phyloP scores from a whole-genome alignment of 1,140 invertebrate species.

The Dendrolimus kikuchii region DNA sequence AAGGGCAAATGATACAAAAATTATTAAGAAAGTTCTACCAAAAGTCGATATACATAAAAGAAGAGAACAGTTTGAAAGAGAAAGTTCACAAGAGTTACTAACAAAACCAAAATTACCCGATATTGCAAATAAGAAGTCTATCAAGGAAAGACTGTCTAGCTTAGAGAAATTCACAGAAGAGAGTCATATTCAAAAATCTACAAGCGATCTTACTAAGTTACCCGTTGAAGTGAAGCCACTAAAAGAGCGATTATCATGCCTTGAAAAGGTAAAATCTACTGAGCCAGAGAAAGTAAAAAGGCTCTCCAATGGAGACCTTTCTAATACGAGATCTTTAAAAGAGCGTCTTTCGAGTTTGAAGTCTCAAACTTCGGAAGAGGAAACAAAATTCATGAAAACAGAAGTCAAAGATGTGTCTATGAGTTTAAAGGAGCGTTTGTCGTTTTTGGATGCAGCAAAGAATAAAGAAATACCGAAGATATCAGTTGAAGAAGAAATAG shows the following conservation, averaged over 20 bases:
- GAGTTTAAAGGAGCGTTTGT: slow-evolving; percentile 74
- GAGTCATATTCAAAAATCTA: slow-evolving; percentile 53
- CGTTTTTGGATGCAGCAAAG: slow-evolving; percentile 67
- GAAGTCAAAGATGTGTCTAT: slow-evolving; percentile 67
- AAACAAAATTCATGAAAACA: slow-evolving; percentile 47
- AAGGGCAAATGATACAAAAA: slow-evolving; percentile 49
- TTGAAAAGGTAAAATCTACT: slow-evolving; percentile 75
- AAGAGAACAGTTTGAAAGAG: slow-evolving; percentile 86
- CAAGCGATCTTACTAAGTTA: slow-evolving; percentile 67
- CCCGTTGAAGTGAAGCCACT: slow-evolving; percentile 76
- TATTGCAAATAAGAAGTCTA: slow-evolving; percentile 76
- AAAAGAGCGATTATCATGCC: slow-evolving; percentile 75
- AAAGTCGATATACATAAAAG: slow-evolving; percentile 88
- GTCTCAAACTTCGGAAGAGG: slow-evolving; percentile 70
- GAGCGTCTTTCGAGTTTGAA: slow-evolving; percentile 74
- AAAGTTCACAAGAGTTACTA: slow-evolving; percentile 66
- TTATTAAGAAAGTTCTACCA: slow-evolving; percentile 75
- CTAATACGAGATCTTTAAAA: slow-evolving; percentile 64
- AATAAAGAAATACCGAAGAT: slow-evolving; percentile 69
- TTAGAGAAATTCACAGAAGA: slow-evolving; percentile 75
- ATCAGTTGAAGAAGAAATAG: slow-evolving; percentile 57
- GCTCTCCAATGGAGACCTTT: slow-evolving; percentile 69
- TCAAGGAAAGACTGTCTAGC: slow-evolving; percentile 80
- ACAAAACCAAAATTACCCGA: slow-evolving; percentile 73
- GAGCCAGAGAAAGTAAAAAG: slow-evolving; percentile 66